phyloP scores from a whole-genome alignment of 2,113 vertebrate genomes.

The Gymnogyps californianus region DNA sequence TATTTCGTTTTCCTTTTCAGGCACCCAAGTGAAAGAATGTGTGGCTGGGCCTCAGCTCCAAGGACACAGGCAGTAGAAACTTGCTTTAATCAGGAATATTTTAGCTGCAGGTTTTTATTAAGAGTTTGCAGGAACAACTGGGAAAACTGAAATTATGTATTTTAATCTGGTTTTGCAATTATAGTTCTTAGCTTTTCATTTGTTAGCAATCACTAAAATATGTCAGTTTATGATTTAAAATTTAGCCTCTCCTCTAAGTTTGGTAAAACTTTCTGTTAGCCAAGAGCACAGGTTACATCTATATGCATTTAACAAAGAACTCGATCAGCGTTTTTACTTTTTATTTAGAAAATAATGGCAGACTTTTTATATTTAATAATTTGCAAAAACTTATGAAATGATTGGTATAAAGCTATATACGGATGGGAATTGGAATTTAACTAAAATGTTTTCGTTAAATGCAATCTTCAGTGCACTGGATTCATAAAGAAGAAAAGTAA shows the following conservation, averaged over 20 bases:
- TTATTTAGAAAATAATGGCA: neutral
- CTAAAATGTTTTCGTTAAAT: neutral
- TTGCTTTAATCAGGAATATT: neutral
- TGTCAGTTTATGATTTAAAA: rapidly evolving
- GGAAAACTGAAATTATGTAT: neutral
- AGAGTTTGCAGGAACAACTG: neutral
- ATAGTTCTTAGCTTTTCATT: neutral
- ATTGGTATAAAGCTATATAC: neutral
- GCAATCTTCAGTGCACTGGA: neutral
- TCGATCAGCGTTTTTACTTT: neutral
- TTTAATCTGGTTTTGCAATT: neutral
- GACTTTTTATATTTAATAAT: neutral
- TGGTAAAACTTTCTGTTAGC: neutral
- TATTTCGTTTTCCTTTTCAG: neutral
- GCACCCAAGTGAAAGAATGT: neutral
- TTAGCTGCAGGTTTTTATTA: neutral
- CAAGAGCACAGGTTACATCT: neutral
- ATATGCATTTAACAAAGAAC: neutral
- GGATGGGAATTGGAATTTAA: neutral
- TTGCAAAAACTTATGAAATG: neutral
- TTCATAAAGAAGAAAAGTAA: neutral
- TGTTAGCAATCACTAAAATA: neutral
- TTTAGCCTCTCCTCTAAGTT: neutral
- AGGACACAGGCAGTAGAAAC: neutral
- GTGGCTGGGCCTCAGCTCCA: neutral